These are phyloP conservation scores for Nannoperca obscura DNA, from an alignment of 2,797 vertebrate species.

Conservation along the genomic window DNA sequence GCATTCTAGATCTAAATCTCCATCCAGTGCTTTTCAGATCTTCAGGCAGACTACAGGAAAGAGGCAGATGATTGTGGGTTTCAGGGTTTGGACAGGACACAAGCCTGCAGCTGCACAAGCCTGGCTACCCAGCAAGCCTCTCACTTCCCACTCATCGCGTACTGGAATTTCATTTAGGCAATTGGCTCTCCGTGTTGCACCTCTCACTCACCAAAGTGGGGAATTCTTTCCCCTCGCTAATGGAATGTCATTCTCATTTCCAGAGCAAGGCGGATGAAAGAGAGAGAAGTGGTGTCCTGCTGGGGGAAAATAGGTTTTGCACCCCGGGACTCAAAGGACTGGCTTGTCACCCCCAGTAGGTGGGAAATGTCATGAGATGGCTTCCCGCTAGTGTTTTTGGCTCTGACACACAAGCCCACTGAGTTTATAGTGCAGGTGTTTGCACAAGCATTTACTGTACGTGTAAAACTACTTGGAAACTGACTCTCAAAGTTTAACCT, in stretches of 20 bases:
- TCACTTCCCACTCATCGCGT: slow-evolving; percentile 71
- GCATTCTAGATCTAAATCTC: background rate
- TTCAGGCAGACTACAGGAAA: slow-evolving; percentile 8
- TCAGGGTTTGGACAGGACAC: slow-evolving; percentile 39
- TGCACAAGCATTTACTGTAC: slow-evolving; percentile 24
- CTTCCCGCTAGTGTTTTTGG: slow-evolving; percentile 59
- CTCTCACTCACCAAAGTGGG: slow-evolving; percentile 60
- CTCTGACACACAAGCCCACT: slow-evolving; percentile 38
- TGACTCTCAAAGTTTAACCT: slow-evolving; percentile 6
- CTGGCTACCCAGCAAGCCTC: slow-evolving; percentile 40
- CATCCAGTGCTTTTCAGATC: slow-evolving; percentile 16
- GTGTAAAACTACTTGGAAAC: slow-evolving; percentile 7
- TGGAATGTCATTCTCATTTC: slow-evolving; percentile 73
- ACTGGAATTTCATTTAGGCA: slow-evolving; percentile 75
- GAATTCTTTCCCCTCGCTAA: slow-evolving; percentile 71
- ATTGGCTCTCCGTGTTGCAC: slow-evolving; percentile 64
- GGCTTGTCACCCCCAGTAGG: slow-evolving; percentile 64
- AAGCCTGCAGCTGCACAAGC: slow-evolving; percentile 48
- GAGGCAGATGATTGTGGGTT: slow-evolving; percentile 13
- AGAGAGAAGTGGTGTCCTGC: slow-evolving; percentile 45
- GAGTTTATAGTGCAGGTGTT: slow-evolving; percentile 54
- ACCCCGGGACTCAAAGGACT: slow-evolving; percentile 55
- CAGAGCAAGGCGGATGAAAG: slow-evolving; percentile 67
- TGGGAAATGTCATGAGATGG: slow-evolving; percentile 67
- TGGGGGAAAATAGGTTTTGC: slow-evolving; percentile 59